Evolutionary conservation across 2,888 invertebrate genomes (phyloP).

Genomic region (Ptychoptera contaminata): DNA sequence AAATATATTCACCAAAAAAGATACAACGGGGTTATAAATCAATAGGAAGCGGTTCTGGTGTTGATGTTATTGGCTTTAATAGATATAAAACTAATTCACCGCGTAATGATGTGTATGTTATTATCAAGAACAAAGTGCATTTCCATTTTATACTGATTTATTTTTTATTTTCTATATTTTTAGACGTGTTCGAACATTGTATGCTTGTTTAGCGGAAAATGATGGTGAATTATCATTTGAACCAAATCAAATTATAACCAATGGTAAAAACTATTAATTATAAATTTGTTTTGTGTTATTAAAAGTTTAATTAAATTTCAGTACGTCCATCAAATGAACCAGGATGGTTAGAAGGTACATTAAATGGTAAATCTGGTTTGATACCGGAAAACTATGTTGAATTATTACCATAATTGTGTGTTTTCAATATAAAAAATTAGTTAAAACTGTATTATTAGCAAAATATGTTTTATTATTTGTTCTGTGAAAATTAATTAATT

Average conservation of each 20-base stretch:
- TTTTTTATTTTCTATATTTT: not conserved
- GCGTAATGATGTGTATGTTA: conserved; percentile 8
- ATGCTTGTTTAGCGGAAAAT: conserved; percentile 91
- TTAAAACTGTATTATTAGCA: no score
- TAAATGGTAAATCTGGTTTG: conserved; percentile 81
- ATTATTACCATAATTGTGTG: conserved; percentile 13
- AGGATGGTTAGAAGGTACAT: conserved; percentile 92
- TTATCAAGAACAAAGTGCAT: not conserved
- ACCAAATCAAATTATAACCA: conserved; percentile 94
- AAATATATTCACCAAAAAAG: conserved; percentile 7
- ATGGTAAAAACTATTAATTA: conserved; percentile 47
- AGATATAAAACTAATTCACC: conserved; percentile 2
- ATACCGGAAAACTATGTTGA: conserved; percentile 96
- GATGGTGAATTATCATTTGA: conserved; percentile 95
- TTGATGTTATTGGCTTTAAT: not conserved
- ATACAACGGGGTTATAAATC: conserved; percentile 4
- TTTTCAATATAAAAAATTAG: no score
- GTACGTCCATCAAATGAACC: conserved; percentile 86
- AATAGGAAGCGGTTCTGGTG: not conserved
- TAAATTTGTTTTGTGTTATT: not conserved
- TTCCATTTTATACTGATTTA: not conserved
- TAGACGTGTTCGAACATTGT: conserved; percentile 82
- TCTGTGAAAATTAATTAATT: no score
- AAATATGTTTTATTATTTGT: no score
- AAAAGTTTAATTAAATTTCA: conserved; percentile 29